A percentile compares a stretch with the other conserved stretches of the same genome.
phyloP scores from a whole-genome alignment of 1,140 invertebrate species.

The Drosophila pectinifera region DNA sequence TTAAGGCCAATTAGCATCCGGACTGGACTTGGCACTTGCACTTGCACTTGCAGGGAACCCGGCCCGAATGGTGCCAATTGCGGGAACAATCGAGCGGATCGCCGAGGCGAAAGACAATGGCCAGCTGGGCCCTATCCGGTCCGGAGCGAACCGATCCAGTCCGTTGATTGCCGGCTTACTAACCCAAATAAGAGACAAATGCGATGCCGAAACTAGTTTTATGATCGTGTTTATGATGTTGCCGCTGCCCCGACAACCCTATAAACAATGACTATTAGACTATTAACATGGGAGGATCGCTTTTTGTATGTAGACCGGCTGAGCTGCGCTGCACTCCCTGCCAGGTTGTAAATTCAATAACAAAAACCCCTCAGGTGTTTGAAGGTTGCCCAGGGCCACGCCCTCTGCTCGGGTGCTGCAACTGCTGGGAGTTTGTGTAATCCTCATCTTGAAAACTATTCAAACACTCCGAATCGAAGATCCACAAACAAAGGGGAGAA shows the following conservation, averaged over 20 bases:
- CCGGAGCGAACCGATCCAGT: slow-evolving; percentile 26
- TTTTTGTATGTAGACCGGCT: slow-evolving; percentile 1
- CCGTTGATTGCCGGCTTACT: slow-evolving; percentile 55
- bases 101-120: slow-evolving; percentile 46
- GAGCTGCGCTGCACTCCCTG: slow-evolving; percentile 31
- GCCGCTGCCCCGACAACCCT: slow-evolving; percentile 47
- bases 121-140: slow-evolving; percentile 41
- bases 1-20: slow-evolving; percentile 69
- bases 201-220: slow-evolving; percentile 72
- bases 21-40: slow-evolving; percentile 75
- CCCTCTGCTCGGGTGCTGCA: slow-evolving; percentile 27
- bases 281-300: slow-evolving; percentile 26
- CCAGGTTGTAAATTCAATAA: slow-evolving; percentile 26
- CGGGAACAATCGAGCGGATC: slow-evolving; percentile 56
- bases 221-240: slow-evolving; percentile 56
- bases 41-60: slow-evolving; percentile 49
- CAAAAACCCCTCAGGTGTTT: slow-evolving; percentile 40
- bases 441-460: slow-evolving; percentile 38
- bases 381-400: slow-evolving; percentile 49
- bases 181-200: slow-evolving; percentile 71
- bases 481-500: slow-evolving; percentile 43
- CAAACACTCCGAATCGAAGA: slow-evolving; percentile 43
- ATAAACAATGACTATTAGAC: slow-evolving; percentile 65
- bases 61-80: slow-evolving; percentile 58
- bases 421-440: slow-evolving; percentile 34